These are phyloP conservation scores for Drosophila funebris DNA, from an alignment of 1,140 invertebrate species.

Conservation along the genomic window DNA sequence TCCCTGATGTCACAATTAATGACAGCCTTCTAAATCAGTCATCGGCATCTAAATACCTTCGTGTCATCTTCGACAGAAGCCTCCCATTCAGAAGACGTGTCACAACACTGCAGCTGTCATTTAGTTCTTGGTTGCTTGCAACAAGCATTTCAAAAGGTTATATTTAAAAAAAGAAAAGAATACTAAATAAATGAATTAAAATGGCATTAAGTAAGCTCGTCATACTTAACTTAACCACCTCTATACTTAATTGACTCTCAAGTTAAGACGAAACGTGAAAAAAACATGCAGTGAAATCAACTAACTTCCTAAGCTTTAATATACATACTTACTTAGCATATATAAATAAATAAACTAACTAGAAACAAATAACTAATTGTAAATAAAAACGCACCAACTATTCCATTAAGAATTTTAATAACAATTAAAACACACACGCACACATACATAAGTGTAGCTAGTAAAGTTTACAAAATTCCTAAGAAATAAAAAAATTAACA, in stretches of 20 bases:
- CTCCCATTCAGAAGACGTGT: too few relatives aligned
- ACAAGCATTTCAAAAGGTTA: too few relatives aligned
- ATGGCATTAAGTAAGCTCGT: conserved; percentile 9
- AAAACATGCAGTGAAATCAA: conserved; percentile 68
- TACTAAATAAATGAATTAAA: conserved; percentile 1
- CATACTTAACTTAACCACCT: conserved; percentile 42
- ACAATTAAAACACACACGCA: conserved; percentile 40
- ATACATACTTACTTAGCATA: conserved; percentile 49
- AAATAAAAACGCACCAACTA: conserved; percentile 80
- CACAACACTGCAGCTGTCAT: too few relatives aligned
- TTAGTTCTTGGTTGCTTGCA: too few relatives aligned
- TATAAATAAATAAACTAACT: conserved; percentile 33
- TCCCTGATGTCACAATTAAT: too few relatives aligned
- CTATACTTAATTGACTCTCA: conserved; percentile 7
- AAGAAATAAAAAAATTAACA: conserved; percentile 50
- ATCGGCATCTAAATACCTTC: too few relatives aligned
- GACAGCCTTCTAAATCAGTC: too few relatives aligned
- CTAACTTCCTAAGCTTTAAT: conserved; percentile 80
- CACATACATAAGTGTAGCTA: conserved; percentile 54
- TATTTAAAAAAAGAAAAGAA: background rate
- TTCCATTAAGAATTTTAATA: conserved; percentile 77
- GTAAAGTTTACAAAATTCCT: conserved; percentile 68
- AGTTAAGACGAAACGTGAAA: conserved; percentile 15
- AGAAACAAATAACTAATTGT: conserved; percentile 70
- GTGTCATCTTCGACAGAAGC: too few relatives aligned